Conservation (phyloP, 2,113 vertebrate species). For the Telmatochromis brachygnathus region DNA sequence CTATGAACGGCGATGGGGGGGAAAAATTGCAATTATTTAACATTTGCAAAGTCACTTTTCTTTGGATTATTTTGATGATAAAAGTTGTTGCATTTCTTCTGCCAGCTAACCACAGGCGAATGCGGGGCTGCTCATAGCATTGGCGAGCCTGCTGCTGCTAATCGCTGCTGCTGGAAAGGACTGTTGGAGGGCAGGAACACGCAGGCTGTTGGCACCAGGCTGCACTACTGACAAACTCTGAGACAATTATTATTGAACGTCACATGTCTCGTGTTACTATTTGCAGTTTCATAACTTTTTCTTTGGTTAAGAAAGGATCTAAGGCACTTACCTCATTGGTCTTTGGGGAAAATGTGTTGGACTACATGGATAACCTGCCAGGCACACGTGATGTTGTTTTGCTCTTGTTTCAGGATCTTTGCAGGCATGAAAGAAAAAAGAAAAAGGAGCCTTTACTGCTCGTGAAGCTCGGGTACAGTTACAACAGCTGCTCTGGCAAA, state of each 20-base stretch:
- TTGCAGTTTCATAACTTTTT: not conserved
- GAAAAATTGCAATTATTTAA: not conserved
- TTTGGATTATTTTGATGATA: not conserved
- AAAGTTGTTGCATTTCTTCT: not conserved
- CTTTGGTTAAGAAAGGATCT: not conserved
- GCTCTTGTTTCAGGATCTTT: not conserved
- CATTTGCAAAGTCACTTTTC: not conserved
- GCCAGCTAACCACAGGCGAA: not conserved
- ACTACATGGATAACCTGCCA: not conserved
- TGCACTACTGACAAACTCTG: not conserved
- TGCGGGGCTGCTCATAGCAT: conserved; percentile 1
- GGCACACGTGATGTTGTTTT: not conserved
- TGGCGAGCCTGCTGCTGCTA: conserved; percentile 15
- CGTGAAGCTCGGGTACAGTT: not conserved
- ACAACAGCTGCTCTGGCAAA: not conserved
- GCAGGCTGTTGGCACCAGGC: not conserved
- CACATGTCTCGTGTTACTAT: not conserved
- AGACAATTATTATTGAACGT: not conserved
- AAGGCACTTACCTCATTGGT: not conserved
- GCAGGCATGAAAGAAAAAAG: not conserved
- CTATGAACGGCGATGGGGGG: fast-evolving
- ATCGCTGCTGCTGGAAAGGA: conserved; percentile 29
- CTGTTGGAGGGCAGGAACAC: conserved; percentile 39
- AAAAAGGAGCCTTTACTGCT: not conserved
- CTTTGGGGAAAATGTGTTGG: not conserved